Conservation (phyloP, 2,888 invertebrate genomes). For the Nesidiocoris tenuis region DNA sequence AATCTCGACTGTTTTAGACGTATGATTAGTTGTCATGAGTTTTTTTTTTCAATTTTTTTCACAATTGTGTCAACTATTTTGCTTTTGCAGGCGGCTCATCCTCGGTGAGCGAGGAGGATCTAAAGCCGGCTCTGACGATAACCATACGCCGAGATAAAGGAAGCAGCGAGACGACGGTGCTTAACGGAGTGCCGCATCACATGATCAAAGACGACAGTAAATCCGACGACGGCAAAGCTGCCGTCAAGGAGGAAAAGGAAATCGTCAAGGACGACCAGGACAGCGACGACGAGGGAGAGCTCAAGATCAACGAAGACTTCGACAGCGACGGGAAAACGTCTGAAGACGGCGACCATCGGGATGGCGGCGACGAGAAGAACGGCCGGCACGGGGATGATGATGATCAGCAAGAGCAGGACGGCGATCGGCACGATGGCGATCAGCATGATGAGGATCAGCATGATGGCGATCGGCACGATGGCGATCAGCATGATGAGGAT, state of each 20-base stretch:
- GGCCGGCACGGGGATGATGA: neutral
- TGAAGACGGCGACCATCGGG: neutral
- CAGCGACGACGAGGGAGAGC: neutral
- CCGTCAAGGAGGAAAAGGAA: neutral
- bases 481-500: conserved; percentile 1
- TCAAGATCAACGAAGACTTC: neutral
- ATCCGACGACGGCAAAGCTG: too few relatives aligned
- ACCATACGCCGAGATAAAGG: conserved; percentile 24
- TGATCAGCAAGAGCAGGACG: neutral
- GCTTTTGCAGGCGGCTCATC: neutral
- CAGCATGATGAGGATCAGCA: conserved; percentile 1
- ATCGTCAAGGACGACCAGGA: neutral
- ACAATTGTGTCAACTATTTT: too few relatives aligned
- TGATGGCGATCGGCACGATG: neutral
- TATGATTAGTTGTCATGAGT: too few relatives aligned
- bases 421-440: neutral
- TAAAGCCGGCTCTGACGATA: conserved; percentile 22
- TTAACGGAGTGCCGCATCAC: neutral
- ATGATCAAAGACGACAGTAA: too few relatives aligned
- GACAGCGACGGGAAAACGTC: neutral
- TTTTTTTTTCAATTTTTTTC: too few relatives aligned
- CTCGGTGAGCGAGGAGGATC: conserved; percentile 20
- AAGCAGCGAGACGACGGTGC: neutral
- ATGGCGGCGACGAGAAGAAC: neutral
- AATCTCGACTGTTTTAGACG: too few relatives aligned